Base-by-base conservation (phyloP, 2,888 invertebrate genomes). In the Lamellibrachia columna region DNA sequence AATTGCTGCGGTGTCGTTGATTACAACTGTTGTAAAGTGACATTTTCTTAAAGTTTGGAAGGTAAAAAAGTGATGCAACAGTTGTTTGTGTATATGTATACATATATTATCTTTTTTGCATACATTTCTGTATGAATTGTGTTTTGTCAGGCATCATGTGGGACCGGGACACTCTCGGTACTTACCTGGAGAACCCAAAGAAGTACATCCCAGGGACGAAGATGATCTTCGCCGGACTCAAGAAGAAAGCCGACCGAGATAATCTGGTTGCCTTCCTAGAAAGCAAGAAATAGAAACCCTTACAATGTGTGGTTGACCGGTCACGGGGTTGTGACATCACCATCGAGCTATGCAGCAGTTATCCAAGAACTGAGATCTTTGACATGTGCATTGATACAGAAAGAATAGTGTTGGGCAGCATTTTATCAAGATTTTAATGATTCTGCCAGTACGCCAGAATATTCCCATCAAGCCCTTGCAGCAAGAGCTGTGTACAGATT, bases 121-220 rank as follows among this genome's bases (percentile, higher is more conserved):
- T 40, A 40, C 40, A 40, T 40, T 40, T 40, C 40, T 40, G 40
- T 40, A 40, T 40, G 40, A 40, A 40, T 40, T 40, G 40, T 40
- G 40, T 75, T 22, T 75, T 75, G 75, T 11, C 94, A 97, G 98
- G 98, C 95, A 99, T 99, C 96, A 98, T 98, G 95, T 99, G 99
- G 99, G 97, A 97, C 95, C 98, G 98, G 93, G 99, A 99, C 94
- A 99, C 99, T 0, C 97, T 99, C 22, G 99, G 98, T 96, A 98
- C 98, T 95, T 99, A 99, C 97, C 97, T 99, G 95, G 98, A 99
- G 97, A 99, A 99, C 97, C 99, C 99, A 94, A 99, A 99, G 97
- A 99, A 99, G 97, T 99, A 98, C 97, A 99, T 99, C 97, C 99
- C 99, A 93, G 99, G 99, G 95, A 99, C 99, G 94, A 99, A 99